Evolutionary conservation across 2,888 invertebrate genomes (phyloP).

Genomic region (Melinaea menophilus): DNA sequence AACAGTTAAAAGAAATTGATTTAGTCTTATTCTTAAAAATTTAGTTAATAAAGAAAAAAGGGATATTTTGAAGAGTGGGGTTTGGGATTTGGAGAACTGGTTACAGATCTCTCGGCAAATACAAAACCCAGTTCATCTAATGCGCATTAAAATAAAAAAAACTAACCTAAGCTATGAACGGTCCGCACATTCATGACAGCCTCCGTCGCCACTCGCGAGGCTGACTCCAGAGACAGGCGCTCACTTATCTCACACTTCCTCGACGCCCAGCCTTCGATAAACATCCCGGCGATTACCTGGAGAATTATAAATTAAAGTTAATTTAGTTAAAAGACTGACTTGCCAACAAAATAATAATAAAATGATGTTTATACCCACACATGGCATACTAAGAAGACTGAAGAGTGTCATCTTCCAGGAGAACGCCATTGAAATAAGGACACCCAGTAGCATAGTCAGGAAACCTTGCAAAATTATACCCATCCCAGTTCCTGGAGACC

Average conservation of each 20-base stretch:
- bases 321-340: no score
- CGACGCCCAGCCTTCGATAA: conserved; percentile 76
- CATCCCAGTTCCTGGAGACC: conserved; percentile 66
- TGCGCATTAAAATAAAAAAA: no score
- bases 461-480: conserved; percentile 79
- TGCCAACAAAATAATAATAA: background rate
- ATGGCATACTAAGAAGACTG: conserved; percentile 77
- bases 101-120: no score
- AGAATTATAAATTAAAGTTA: no score
- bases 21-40: no score
- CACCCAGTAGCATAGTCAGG: conserved; percentile 77
- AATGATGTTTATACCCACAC: conserved; percentile 58
- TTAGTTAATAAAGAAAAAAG: no score
- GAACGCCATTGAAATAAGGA: conserved; percentile 74
- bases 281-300: conserved; percentile 76
- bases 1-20: no score
- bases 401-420: conserved; percentile 82
- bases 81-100: no score
- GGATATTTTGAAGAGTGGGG: no score
- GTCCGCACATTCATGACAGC: conserved; percentile 81
- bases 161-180: conserved; percentile 77
- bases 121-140: no score
- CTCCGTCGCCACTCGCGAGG: conserved; percentile 80
- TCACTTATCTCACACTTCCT: conserved; percentile 72
- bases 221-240: conserved; percentile 77